A percentile compares a stretch with the other conserved stretches of the same genome.
Evolutionary conservation across 2,797 vertebrate genomes (phyloP).

Genomic region (Halcyon smyrnensis): DNA sequence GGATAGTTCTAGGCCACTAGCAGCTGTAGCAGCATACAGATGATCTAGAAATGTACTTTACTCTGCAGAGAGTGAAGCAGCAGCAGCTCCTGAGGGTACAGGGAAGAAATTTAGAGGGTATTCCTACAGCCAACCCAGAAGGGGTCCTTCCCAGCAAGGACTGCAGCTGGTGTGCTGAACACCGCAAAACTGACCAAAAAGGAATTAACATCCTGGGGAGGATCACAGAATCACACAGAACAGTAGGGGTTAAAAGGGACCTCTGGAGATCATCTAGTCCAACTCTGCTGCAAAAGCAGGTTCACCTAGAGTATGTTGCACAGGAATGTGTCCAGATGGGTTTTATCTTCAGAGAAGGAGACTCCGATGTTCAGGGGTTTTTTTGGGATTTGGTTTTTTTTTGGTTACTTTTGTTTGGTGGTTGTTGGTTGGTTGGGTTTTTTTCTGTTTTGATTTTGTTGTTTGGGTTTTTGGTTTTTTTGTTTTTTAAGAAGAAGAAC

Average conservation of each 20-base stretch:
- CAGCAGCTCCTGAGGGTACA: background rate
- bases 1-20: background rate
- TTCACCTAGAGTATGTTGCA: background rate
- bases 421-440: background rate
- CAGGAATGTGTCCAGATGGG: background rate
- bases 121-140: background rate
- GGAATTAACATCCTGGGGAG: background rate
- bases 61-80: background rate
- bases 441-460: background rate
- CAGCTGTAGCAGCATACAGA: background rate
- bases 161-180: background rate
- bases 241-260: background rate
- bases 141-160: background rate
- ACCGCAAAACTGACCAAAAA: background rate
- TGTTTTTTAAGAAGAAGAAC: background rate
- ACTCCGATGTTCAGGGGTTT: background rate
- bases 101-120: background rate
- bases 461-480: background rate
- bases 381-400: too few species aligned
- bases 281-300: background rate
- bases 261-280: background rate
- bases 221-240: background rate
- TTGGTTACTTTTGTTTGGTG: background rate
- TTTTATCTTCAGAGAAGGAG: background rate
- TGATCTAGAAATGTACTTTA: background rate